A percentile compares a stretch with the other conserved stretches of the same genome.
phyloP scores from a whole-genome alignment of 2,888 invertebrate species.

The Harpagoxenus sublaevis region DNA sequence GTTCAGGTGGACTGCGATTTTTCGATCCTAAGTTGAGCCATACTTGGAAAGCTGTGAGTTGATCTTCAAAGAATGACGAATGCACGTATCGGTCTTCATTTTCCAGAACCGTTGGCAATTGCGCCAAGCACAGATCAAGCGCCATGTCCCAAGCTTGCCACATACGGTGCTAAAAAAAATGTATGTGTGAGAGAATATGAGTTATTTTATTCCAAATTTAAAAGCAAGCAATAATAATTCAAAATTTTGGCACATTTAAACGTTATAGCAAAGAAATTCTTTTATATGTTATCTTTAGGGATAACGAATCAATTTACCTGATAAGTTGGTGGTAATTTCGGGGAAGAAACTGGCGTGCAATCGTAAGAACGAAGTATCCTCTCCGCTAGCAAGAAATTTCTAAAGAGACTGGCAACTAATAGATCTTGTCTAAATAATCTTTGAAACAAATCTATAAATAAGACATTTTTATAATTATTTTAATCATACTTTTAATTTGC shows the following conservation, averaged over 20 bases:
- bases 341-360: constrained; percentile 98
- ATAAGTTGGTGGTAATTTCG: constrained; percentile 96
- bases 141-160: constrained; percentile 99
- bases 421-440: constrained; percentile 98
- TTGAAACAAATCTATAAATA: constrained; percentile 94
- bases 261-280: neutral
- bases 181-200: neutral
- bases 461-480: constrained; percentile 16
- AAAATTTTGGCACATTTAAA: neutral
- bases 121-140: constrained; percentile 96
- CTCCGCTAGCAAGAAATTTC: constrained; percentile 98
- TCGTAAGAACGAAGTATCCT: constrained; percentile 98
- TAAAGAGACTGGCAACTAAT: constrained; percentile 98
- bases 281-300: neutral
- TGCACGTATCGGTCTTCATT: constrained; percentile 90
- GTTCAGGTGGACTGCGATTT: constrained; percentile 95
- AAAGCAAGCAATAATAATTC: neutral
- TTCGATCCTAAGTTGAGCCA: constrained; percentile 95
- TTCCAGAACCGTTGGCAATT: constrained; percentile 93
- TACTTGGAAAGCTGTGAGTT: constrained; percentile 98
- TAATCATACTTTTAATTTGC: neutral
- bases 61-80: constrained; percentile 98
- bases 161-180: constrained; percentile 91
- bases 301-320: constrained; percentile 86
- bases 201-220: neutral